These are phyloP conservation scores for Zapornia atra DNA, from an alignment of 2,113 vertebrate genomes.

Conservation along the genomic window DNA sequence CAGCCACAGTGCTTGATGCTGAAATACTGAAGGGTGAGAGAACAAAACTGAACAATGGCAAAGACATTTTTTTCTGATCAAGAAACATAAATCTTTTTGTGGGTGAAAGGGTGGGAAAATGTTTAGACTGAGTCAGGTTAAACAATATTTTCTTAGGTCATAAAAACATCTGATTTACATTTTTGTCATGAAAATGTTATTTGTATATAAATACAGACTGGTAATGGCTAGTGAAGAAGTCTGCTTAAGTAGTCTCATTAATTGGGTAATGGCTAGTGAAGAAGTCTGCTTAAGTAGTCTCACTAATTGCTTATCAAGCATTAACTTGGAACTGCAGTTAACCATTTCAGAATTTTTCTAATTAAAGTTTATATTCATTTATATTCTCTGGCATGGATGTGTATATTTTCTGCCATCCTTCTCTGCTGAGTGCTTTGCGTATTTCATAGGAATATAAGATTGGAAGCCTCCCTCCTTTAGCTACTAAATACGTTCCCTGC, in stretches of 20 bases:
- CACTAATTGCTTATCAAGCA: neutral
- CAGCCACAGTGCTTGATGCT: neutral
- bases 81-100: neutral
- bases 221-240: neutral
- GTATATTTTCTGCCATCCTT: neutral
- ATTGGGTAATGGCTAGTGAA: neutral
- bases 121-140: neutral
- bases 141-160: neutral
- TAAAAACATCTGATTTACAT: neutral
- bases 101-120: neutral
- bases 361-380: neutral
- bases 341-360: neutral
- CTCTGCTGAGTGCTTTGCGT: neutral
- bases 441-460: neutral
- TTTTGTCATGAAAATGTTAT: neutral
- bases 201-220: neutral
- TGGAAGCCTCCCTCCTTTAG: neutral
- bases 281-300: neutral
- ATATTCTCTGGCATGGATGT: neutral
- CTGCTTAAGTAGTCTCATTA: neutral
- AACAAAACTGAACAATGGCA: neutral
- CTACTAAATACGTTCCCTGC: conserved; percentile 5
- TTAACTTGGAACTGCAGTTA: neutral
- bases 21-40: neutral
- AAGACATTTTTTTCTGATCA: neutral